Base-by-base conservation (phyloP, 2,797 vertebrate genomes). In the Pseudochromis fuscus region DNA sequence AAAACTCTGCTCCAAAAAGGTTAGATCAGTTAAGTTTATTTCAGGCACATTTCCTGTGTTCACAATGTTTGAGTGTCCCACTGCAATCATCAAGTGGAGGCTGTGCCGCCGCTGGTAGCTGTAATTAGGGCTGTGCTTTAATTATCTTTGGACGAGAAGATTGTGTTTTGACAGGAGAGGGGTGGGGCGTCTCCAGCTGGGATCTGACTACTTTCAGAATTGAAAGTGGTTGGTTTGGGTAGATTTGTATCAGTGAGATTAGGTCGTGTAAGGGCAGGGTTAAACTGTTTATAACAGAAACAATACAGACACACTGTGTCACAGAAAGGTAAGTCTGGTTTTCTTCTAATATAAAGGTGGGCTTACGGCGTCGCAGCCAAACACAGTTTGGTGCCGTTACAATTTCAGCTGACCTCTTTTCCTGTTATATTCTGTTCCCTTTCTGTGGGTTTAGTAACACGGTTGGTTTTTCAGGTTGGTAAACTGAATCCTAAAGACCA, bases 401-500 rank as follows among this genome's bases (percentile, higher is more conserved):
- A 11, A 35, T 65, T 68, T 50, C 16, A 30, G 42, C 23, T 61
- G 33, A 31, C 44, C 60, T 75, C 6, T 48, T 67, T 73, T 69
- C 15, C 52, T 56, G 23, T 46, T 63, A n/a, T 37, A 5, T 48
- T 66, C 21, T 53, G 35, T 68, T 18, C 23, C 33, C 12, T 46
- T 53, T 49, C 11, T 64, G 50, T 35, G 28, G 33, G 53, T 58
- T 67, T 59, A 60, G 44, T 65, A 50, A 81, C 44, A 64, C 10
- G 50, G 44, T 75, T 23, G 25, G 10, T 74, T 73, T 88, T 86
- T 51, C 79, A 95, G 95, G 92, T 94, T 24, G 86, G 86, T 11
- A 94, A 94, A 76, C 83, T 92, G 59, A 95, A 93, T 76, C 75
- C 84, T 23, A 90, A 93, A 84, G 94, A 94, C 81, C 89, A 93